phyloP scores from a whole-genome alignment of 1,140 invertebrate genomes.

The Lithobius niger region DNA sequence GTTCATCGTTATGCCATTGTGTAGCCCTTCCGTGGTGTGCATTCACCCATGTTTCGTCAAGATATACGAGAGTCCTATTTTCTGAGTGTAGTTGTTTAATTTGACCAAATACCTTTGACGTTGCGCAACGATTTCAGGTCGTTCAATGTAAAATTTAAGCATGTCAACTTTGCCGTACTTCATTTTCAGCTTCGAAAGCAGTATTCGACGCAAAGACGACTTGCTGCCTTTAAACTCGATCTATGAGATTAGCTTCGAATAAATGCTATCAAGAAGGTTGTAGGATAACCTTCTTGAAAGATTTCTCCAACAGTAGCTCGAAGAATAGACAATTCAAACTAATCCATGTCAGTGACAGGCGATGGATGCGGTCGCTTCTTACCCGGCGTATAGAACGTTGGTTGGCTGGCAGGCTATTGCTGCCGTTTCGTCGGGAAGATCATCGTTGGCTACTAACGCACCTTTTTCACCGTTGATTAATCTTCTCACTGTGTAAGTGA shows the following conservation, averaged over 20 bases:
- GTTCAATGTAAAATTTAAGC: background rate
- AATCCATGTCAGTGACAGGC: background rate
- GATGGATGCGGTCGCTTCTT: background rate
- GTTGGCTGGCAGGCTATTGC: too few species aligned
- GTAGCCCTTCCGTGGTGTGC: background rate
- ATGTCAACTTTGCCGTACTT: background rate
- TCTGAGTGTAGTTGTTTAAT: background rate
- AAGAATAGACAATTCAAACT: background rate
- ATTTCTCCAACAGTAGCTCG: background rate
- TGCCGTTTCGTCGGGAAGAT: too few species aligned
- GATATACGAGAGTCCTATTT: background rate
- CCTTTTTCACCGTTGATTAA: too few species aligned
- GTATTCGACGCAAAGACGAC: background rate
- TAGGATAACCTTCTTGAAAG: background rate
- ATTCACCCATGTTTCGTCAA: slow-evolving; percentile 10
- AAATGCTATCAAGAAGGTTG: background rate
- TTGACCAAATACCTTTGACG: too few species aligned
- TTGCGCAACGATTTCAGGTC: too few species aligned
- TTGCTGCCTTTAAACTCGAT: background rate
- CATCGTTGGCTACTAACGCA: too few species aligned
- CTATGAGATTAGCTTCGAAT: background rate
- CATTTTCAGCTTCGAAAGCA: background rate
- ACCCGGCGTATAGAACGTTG: background rate
- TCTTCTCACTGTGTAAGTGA: too few species aligned
- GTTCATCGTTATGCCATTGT: background rate